phyloP scores from a whole-genome alignment of 2,797 vertebrate species.

The Margarornis squamiger region DNA sequence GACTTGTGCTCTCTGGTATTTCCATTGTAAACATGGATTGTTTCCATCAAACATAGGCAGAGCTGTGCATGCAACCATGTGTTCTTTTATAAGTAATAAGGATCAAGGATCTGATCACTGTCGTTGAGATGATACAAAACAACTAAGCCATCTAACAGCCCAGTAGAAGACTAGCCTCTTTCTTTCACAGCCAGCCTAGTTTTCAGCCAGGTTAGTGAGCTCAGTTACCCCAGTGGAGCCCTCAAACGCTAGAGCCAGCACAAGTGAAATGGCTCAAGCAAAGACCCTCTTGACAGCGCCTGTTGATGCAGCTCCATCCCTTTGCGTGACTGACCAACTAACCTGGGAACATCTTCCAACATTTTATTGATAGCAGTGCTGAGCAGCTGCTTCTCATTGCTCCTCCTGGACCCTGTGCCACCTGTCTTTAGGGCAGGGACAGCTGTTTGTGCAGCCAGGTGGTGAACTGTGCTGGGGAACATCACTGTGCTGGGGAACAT shows the following conservation, averaged over 20 bases:
- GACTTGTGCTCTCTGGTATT: slow-evolving; percentile 9
- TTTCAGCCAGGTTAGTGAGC: not conserved
- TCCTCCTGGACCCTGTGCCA: fast-evolving
- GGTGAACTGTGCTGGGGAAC: not conserved
- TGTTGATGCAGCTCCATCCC: not conserved
- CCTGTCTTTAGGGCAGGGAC: not conserved
- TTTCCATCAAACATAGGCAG: not conserved
- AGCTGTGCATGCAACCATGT: fast-evolving
- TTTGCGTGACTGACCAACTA: not conserved
- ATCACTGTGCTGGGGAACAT: not conserved
- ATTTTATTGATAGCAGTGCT: fast-evolving
- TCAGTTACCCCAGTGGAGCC: not conserved
- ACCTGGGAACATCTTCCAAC: not conserved
- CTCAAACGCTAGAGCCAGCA: not conserved
- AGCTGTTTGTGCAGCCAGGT: not conserved
- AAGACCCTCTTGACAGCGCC: not conserved
- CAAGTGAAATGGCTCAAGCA: not conserved
- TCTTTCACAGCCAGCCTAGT: not conserved
- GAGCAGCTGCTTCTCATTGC: not conserved
- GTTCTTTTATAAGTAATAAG: not conserved
- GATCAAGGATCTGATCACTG: not conserved
- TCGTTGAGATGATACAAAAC: not conserved
- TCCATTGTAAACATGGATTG: not conserved
- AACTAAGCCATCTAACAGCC: not conserved
- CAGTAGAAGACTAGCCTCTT: fast-evolving